Evolutionary conservation across 2,113 vertebrate genomes (phyloP).

Genomic region (Meriones unguiculatus): DNA sequence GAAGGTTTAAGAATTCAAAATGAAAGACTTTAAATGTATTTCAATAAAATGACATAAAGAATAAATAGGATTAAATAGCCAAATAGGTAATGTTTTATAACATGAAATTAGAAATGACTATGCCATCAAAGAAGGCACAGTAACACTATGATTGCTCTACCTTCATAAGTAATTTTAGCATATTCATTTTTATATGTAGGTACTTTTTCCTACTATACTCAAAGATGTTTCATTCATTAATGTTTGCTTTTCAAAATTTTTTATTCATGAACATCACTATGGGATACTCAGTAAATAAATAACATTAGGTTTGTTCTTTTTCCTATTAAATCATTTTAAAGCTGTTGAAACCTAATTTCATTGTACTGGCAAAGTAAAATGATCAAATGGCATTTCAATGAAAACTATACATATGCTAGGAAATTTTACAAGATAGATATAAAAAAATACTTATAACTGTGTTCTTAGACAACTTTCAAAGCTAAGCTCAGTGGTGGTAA

Average conservation of each 20-base stretch:
- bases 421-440: not conserved
- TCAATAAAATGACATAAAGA: constrained; percentile 28
- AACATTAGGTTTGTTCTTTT: not conserved
- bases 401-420: not conserved
- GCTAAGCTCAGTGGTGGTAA: constrained; percentile 28
- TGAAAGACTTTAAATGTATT: not conserved
- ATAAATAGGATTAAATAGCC: not conserved
- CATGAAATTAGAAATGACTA: not conserved
- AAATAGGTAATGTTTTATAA: not conserved
- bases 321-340: not conserved
- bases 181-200: constrained; percentile 8
- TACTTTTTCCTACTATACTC: constrained; percentile 19
- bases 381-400: constrained; percentile 27
- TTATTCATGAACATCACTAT: constrained; percentile 9
- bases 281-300: not conserved
- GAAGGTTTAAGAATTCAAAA: not conserved
- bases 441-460: constrained; percentile 9
- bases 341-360: constrained; percentile 37
- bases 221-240: constrained; percentile 8
- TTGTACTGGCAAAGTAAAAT: not conserved
- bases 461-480: constrained; percentile 22
- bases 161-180: constrained; percentile 11
- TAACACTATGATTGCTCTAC: not conserved
- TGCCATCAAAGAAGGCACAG: constrained; percentile 23
- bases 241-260: not conserved